Evolutionary conservation across 1,140 invertebrate genomes (phyloP).

Genomic region (Aplysia californica): DNA sequence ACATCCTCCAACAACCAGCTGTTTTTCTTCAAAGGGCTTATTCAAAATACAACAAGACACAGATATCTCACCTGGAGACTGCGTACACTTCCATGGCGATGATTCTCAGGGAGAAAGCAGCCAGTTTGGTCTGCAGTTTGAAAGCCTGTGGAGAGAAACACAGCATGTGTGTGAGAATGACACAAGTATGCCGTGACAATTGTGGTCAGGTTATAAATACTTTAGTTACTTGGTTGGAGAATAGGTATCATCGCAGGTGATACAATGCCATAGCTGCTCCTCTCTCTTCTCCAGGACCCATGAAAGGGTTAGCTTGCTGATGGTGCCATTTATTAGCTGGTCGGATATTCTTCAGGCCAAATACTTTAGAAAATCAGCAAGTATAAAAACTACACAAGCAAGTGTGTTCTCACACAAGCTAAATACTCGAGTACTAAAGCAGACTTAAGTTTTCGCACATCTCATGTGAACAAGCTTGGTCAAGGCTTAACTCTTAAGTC

Average conservation of each 20-base stretch:
- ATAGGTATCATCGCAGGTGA: not conserved
- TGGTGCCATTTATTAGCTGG: too few species aligned
- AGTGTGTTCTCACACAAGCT: too few species aligned
- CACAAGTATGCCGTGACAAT: not conserved
- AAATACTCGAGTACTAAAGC: too few species aligned
- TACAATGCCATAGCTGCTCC: too few species aligned
- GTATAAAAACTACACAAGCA: too few species aligned
- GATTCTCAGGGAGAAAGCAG: constrained; percentile 50
- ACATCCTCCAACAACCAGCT: not conserved
- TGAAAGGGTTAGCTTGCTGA: too few species aligned
- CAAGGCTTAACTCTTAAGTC: too few species aligned
- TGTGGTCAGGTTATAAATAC: not conserved
- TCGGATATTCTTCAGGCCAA: too few species aligned
- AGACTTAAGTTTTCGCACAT: too few species aligned
- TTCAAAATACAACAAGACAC: not conserved
- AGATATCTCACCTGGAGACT: constrained; percentile 39
- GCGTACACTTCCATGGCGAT: constrained; percentile 54
- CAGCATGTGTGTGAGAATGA: not conserved
- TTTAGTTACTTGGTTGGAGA: not conserved
- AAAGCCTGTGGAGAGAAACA: constrained; percentile 34
- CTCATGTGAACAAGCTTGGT: too few species aligned
- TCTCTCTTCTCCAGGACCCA: too few species aligned
- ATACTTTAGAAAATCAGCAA: too few species aligned
- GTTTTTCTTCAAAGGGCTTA: not conserved
- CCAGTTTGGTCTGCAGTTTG: constrained; percentile 44